Percentiles rank a stretch among this genome's conserved stretches.
Conservation (phyloP, 2,888 invertebrate species). For the Pinctada fucata region DNA sequence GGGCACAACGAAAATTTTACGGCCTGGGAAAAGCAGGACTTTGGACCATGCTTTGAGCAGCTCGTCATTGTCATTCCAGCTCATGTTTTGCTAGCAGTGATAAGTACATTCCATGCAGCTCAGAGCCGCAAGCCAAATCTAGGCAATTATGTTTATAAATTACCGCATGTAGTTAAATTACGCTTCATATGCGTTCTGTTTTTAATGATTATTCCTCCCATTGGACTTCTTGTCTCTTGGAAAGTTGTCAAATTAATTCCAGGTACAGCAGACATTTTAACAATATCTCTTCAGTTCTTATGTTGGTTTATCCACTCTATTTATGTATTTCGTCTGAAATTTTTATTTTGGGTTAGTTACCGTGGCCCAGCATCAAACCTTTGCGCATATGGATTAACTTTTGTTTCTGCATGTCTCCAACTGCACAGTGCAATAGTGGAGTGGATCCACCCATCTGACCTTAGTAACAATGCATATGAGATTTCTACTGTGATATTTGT, state of each 20-base stretch:
- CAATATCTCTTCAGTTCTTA: conserved; percentile 84
- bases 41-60: conserved; percentile 91
- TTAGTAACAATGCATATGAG: conserved; percentile 60
- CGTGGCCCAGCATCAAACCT: conserved; percentile 86
- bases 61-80: conserved; percentile 86
- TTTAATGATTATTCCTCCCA: conserved; percentile 83
- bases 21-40: conserved; percentile 82
- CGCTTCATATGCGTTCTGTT: conserved; percentile 79
- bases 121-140: conserved; percentile 69
- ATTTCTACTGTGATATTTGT: conserved; percentile 59
- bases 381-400: conserved; percentile 84
- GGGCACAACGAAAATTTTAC: conserved; percentile 68
- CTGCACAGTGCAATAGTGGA: conserved; percentile 82
- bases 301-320: conserved; percentile 90
- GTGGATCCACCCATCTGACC: conserved; percentile 47
- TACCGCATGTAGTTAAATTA: conserved; percentile 60
- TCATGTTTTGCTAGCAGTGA: conserved; percentile 84
- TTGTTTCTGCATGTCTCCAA: conserved; percentile 84
- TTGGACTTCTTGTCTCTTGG: conserved; percentile 79
- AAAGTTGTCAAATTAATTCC: conserved; percentile 64
- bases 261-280: conserved; percentile 84
- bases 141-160: conserved; percentile 66
- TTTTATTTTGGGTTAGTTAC: conserved; percentile 71
- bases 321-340: conserved; percentile 84
- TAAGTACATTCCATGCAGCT: conserved; percentile 90